phyloP scores from a whole-genome alignment of 1,140 invertebrate genomes.

The Nephila pilipes region DNA sequence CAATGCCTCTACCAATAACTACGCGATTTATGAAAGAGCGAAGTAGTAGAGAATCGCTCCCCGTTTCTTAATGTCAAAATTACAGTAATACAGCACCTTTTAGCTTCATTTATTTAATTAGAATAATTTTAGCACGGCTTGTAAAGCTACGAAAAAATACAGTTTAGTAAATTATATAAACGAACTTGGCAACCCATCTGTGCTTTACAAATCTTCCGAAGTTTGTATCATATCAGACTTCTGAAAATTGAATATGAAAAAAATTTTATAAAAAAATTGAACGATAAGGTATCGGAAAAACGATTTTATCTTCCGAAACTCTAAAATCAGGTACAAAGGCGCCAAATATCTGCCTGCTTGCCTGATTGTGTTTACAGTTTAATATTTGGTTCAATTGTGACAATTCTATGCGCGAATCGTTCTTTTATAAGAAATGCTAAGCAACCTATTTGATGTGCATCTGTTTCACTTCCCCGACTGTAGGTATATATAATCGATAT shows the following conservation, averaged over 20 bases:
- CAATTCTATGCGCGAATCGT: constrained; percentile 19
- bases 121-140: not conserved
- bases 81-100: not conserved
- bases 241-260: not conserved
- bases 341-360: constrained; percentile 57
- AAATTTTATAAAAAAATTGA: not conserved
- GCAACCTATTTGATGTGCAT: not conserved
- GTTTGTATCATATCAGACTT: not conserved
- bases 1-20: not conserved
- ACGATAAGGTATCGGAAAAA: constrained; percentile 21
- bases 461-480: not conserved
- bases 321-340: constrained; percentile 67
- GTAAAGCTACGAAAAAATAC: not conserved
- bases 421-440: not conserved
- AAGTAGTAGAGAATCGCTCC: not conserved
- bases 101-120: not conserved
- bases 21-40: not conserved
- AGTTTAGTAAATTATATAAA: constrained; percentile 1
- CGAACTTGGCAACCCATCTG: constrained; percentile 18
- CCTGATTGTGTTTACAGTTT: constrained; percentile 52
- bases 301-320: constrained; percentile 37
- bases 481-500: not conserved
- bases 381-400: constrained; percentile 30
- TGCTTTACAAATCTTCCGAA: not conserved
- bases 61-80: not conserved